Evolutionary conservation across 2,888 invertebrate genomes (phyloP).

Genomic region (Catocala sponsa): DNA sequence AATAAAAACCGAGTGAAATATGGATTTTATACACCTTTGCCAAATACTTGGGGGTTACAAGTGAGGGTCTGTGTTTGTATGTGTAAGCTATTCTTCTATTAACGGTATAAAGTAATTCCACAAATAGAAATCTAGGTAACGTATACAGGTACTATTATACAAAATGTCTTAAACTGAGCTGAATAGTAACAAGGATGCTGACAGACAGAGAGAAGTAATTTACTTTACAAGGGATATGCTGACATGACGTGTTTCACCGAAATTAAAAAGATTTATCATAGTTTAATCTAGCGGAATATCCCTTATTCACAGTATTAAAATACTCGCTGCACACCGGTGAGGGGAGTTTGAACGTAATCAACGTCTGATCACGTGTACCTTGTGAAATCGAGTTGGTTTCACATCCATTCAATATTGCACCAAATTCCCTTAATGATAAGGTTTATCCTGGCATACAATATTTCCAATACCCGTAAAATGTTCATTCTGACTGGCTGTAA

Average conservation of each 20-base stretch:
- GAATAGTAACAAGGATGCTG: not conserved
- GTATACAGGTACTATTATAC: too few relatives aligned
- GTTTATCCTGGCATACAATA: slow-evolving; percentile 49
- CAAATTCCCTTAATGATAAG: slow-evolving; percentile 51
- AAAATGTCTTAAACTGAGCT: not conserved
- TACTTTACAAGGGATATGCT: not conserved
- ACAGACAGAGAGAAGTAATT: too few relatives aligned
- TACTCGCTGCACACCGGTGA: slow-evolving; percentile 73
- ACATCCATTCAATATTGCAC: slow-evolving; percentile 63
- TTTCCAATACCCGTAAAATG: slow-evolving; percentile 56
- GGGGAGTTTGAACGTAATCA: slow-evolving; percentile 74
- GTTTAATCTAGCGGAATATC: slow-evolving; percentile 76
- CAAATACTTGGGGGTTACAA: too few relatives aligned
- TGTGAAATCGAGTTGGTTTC: slow-evolving; percentile 84
- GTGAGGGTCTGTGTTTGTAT: too few relatives aligned
- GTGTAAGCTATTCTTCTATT: too few relatives aligned
- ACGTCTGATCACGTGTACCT: slow-evolving; percentile 84
- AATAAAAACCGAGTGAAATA: too few relatives aligned
- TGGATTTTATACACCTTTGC: too few relatives aligned
- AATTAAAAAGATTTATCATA: slow-evolving; percentile 46
- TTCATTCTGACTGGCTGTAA: slow-evolving; percentile 62
- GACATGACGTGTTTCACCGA: slow-evolving; percentile 9
- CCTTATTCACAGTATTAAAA: slow-evolving; percentile 83
- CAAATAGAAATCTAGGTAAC: too few relatives aligned
- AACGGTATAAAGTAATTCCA: too few relatives aligned